Conservation (phyloP, 2,888 invertebrate species). For the Lypha dubia region DNA sequence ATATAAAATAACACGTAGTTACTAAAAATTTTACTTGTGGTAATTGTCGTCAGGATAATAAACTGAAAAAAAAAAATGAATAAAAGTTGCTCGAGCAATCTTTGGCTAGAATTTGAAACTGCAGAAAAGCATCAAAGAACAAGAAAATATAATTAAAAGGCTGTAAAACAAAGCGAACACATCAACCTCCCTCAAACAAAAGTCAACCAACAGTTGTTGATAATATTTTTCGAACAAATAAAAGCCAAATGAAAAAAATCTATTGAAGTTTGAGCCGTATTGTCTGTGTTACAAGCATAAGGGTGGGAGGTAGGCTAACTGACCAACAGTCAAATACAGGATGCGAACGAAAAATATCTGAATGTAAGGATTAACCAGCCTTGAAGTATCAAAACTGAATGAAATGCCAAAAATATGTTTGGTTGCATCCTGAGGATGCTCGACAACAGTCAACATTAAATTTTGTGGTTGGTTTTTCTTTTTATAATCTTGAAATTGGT, state of each 20-base stretch:
- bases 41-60: slow-evolving; percentile 56
- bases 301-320: not conserved
- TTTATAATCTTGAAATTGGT: slow-evolving; percentile 42
- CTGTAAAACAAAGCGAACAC: slow-evolving; percentile 54
- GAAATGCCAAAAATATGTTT: slow-evolving; percentile 3
- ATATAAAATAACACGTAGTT: not conserved
- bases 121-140: slow-evolving; percentile 18
- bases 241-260: slow-evolving; percentile 5
- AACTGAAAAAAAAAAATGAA: slow-evolving; percentile 32
- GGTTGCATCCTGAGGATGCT: not conserved
- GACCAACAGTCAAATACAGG: not conserved
- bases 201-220: slow-evolving; percentile 29
- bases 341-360: not conserved
- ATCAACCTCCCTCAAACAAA: slow-evolving; percentile 10
- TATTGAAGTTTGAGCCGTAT: slow-evolving; percentile 1
- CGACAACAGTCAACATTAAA: slow-evolving; percentile 26
- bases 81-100: slow-evolving; percentile 7
- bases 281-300: not conserved
- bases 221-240: not conserved
- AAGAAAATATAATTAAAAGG: slow-evolving; percentile 69
- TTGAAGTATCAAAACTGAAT: slow-evolving; percentile 47
- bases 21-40: slow-evolving; percentile 36
- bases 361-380: slow-evolving; percentile 54
- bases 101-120: not conserved
- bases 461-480: slow-evolving; percentile 25